Percentiles rank a stretch among this genome's conserved stretches.
Conservation (phyloP, 2,888 invertebrate species). For the Coelopa pilipes region DNA sequence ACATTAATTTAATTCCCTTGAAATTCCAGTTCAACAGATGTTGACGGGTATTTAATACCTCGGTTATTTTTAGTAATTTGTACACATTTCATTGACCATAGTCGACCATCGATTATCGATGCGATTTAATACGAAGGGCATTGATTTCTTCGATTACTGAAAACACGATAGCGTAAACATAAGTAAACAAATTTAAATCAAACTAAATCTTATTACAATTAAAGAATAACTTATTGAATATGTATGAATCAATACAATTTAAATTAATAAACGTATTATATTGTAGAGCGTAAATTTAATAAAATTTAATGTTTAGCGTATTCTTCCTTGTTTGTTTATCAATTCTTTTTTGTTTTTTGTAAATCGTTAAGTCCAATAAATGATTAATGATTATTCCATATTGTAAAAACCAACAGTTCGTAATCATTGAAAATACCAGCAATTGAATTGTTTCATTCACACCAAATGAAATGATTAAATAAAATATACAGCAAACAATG, state of each 20-base stretch:
- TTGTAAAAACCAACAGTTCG: slow-evolving; percentile 17
- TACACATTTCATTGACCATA: slow-evolving; percentile 15
- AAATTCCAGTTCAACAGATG: slow-evolving; percentile 39
- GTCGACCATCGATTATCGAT: slow-evolving; percentile 36
- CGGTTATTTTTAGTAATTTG: too few relatives aligned
- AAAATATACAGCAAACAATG: slow-evolving; percentile 15
- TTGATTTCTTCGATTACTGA: not conserved
- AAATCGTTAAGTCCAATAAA: slow-evolving; percentile 15
- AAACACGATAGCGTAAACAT: not conserved
- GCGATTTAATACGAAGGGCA: not conserved
- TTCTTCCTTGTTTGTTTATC: slow-evolving; percentile 8
- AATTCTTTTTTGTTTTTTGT: not conserved
- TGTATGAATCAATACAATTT: not conserved
- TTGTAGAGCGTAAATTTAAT: slow-evolving; percentile 3
- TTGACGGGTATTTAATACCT: slow-evolving; percentile 9
- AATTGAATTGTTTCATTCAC: slow-evolving; percentile 2
- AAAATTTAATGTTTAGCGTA: slow-evolving; percentile 10
- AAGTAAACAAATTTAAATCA: not conserved
- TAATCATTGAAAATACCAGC: slow-evolving; percentile 2
- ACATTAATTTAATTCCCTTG: not conserved
- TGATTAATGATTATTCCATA: slow-evolving; percentile 28
- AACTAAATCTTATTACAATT: not conserved
- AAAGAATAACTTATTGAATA: slow-evolving; percentile 6
- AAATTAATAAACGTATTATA: slow-evolving; percentile 18
- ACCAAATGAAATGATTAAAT: not conserved